A percentile compares a stretch with the other conserved stretches of the same genome.
These are phyloP conservation scores for Yponomeuta sedellus DNA, from an alignment of 2,888 invertebrate genomes.

Conservation along the genomic window DNA sequence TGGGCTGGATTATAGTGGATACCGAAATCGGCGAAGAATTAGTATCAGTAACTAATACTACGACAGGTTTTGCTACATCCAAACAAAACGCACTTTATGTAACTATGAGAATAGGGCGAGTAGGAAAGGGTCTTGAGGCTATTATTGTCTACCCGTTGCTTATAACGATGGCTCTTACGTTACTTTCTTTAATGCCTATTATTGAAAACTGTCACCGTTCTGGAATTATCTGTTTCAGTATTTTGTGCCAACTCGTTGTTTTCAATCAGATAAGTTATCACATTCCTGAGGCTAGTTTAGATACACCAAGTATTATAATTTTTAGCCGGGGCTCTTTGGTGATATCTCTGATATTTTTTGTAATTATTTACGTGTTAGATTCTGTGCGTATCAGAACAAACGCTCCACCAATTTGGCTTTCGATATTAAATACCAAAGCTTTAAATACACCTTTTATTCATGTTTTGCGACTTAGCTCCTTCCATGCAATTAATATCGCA, in stretches of 20 bases:
- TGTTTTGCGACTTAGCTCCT: background rate
- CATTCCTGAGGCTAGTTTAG: slow-evolving; percentile 15
- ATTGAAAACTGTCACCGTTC: background rate
- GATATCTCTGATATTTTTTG: background rate
- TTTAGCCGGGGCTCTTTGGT: background rate
- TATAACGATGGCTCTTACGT: background rate
- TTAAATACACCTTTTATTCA: background rate
- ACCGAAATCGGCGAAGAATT: background rate
- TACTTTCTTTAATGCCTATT: background rate
- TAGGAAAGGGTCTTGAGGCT: background rate
- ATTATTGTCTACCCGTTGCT: background rate
- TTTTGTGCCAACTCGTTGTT: background rate
- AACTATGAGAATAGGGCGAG: background rate
- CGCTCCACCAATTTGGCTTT: background rate
- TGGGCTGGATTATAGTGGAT: background rate
- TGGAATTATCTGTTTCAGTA: background rate
- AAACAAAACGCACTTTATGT: background rate
- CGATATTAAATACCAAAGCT: background rate
- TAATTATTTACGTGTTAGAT: background rate
- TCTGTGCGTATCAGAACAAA: background rate
- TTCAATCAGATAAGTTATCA: background rate
- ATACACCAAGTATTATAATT: background rate
- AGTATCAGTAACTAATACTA: background rate
- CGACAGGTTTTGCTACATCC: background rate
- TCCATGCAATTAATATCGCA: background rate